Evolutionary conservation across 2,113 vertebrate species (phyloP), one percentile per base, ranked within the genome.

Genomic region (Rhinolophus sinicus): DNA sequence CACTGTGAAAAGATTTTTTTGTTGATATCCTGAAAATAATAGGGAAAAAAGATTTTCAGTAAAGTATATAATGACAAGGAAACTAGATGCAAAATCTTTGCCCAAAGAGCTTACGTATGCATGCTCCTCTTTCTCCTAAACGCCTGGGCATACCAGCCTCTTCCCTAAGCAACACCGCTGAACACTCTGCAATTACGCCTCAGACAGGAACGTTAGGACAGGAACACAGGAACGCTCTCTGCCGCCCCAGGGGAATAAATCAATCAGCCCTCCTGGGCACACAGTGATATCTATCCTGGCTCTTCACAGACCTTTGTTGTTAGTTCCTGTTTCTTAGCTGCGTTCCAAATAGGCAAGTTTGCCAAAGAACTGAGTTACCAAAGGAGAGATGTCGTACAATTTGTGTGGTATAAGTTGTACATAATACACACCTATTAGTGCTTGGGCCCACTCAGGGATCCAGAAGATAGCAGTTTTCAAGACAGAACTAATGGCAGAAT

Each of bases 321-420:
- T 75, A 83, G 69, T 78, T 92, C 77, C 82, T 94, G 69, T 87
- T 89, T 94, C 93, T 78, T 86, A 94, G 69, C 86, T 93, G 21
- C 78, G 56, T 88, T 90, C 38, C 90, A 95, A 97, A 81, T 70
- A 95, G 54, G 50, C 56, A 44, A 83, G 73, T 40, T 54, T 75
- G 89, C 72, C 76, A 35, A 84, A 92, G 12, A 90, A 75, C 88
- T 24, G 62, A 95, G 89, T 78, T 91, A 78, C 65, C 40, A 16
- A 82, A 65, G 76, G 82, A 62, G 89, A 97, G 73, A 70, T 60
- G 83, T 91, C 94, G 56, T 70, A 87, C 78, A 38, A 70, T 87
- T 75, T 76, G 62, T 26, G 40, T 54, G 38, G 56, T 50, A 21
- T 77, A 40, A 44, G 67, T 22, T 38, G 52, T 38, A 72, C 38